phyloP scores from a whole-genome alignment of 2,113 vertebrate genomes.

The Nansenia antarctica region DNA sequence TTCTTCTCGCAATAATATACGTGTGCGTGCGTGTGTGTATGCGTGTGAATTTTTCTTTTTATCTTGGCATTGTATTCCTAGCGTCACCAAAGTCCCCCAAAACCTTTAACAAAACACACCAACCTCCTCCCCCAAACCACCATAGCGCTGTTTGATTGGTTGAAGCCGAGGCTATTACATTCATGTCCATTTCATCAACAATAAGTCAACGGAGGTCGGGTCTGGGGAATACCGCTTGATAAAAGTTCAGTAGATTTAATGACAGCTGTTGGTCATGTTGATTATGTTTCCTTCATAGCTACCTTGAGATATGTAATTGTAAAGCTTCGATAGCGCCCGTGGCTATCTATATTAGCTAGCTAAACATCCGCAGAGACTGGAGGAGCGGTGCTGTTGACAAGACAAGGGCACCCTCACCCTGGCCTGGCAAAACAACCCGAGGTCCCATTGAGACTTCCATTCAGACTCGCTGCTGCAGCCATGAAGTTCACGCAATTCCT shows the following conservation, averaged over 20 bases:
- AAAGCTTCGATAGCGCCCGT: neutral
- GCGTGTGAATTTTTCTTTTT: too few species aligned
- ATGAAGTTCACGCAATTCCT: slow-evolving; percentile 90
- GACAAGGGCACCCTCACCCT: slow-evolving; percentile 20
- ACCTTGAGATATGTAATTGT: neutral
- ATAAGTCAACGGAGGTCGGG: neutral
- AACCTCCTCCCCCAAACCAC: slow-evolving; percentile 17
- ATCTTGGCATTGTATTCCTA: too few species aligned
- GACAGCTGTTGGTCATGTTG: neutral
- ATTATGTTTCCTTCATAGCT: too few species aligned
- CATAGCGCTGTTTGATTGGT: slow-evolving; percentile 45
- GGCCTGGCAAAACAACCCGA: slow-evolving; percentile 1
- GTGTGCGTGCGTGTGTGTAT: too few species aligned
- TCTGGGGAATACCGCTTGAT: neutral
- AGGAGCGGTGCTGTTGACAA: slow-evolving; percentile 18
- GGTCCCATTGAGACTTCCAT: slow-evolving; percentile 1
- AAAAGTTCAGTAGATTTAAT: slow-evolving; percentile 6
- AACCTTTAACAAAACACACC: neutral
- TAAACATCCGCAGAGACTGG: neutral
- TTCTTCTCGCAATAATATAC: too few species aligned
- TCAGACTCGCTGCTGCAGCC: slow-evolving; percentile 32
- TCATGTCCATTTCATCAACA: neutral
- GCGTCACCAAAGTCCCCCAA: too few species aligned
- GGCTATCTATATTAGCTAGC: neutral
- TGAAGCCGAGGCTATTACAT: slow-evolving; percentile 23